These are phyloP conservation scores for Lucifuga dentata DNA, from an alignment of 2,113 vertebrate genomes.

Conservation along the genomic window DNA sequence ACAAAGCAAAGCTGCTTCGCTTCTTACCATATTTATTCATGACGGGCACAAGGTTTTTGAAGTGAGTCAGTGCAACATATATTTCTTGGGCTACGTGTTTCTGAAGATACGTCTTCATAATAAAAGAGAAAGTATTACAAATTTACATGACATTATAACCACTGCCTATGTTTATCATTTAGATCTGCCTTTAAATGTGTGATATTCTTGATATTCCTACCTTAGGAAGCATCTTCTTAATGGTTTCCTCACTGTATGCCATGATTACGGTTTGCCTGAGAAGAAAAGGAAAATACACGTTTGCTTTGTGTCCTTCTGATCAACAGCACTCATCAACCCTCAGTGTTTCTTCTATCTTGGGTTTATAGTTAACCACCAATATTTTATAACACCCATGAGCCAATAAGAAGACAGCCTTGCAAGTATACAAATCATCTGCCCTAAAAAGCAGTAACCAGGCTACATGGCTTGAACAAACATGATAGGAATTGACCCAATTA, in stretches of 20 bases:
- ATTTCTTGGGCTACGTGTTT: slow-evolving; percentile 89
- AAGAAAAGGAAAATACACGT: neutral
- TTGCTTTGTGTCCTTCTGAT: neutral
- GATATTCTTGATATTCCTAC: slow-evolving; percentile 74
- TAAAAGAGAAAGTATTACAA: slow-evolving; percentile 1
- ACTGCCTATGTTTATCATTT: neutral
- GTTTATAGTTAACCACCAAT: slow-evolving; percentile 25
- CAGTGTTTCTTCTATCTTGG: neutral
- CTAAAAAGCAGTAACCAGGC: slow-evolving; percentile 18
- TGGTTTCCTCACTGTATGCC: slow-evolving; percentile 72
- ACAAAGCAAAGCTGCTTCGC: neutral
- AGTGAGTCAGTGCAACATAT: slow-evolving; percentile 81
- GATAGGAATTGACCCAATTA: neutral
- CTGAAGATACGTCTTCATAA: slow-evolving; percentile 86
- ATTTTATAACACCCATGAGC: slow-evolving; percentile 42
- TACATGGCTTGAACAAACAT: slow-evolving; percentile 28
- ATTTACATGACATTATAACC: neutral
- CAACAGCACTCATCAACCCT: neutral
- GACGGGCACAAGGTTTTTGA: slow-evolving; percentile 89
- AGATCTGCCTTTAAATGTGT: neutral
- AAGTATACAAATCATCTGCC: slow-evolving; percentile 22
- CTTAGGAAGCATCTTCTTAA: slow-evolving; percentile 91
- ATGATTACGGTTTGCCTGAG: slow-evolving; percentile 62
- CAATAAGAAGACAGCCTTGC: slow-evolving; percentile 25
- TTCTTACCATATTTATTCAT: slow-evolving; percentile 89